A percentile compares a stretch with the other conserved stretches of the same genome.
phyloP scores from a whole-genome alignment of 92 coral and sea anemone species.

The Chrysogorgia sp. region DNA sequence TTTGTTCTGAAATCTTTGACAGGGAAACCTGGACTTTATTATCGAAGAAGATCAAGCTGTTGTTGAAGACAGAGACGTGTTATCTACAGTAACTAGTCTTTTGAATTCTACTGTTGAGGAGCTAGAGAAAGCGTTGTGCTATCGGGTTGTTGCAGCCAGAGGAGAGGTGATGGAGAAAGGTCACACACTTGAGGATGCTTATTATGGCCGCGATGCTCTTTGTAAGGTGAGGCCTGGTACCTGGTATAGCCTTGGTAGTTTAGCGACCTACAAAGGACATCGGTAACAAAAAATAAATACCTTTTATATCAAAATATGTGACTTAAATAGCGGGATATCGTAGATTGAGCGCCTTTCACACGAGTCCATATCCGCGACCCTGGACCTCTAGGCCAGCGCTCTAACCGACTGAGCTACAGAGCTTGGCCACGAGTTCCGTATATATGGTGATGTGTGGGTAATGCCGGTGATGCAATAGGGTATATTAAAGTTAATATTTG shows the following conservation, averaged over 20 bases:
- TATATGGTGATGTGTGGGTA: too few relatives aligned
- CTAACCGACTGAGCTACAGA: too few relatives aligned
- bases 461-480: too few relatives aligned
- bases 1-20: neutral
- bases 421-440: too few relatives aligned
- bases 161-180: slow-evolving; percentile 95
- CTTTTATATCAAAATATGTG: too few relatives aligned
- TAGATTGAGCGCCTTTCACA: too few relatives aligned
- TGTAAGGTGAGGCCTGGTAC: slow-evolving; percentile 69
- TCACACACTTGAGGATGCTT: slow-evolving; percentile 86
- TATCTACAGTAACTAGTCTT: slow-evolving; percentile 72
- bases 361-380: too few relatives aligned
- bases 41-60: slow-evolving; percentile 81
- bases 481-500: too few relatives aligned
- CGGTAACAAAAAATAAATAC: too few relatives aligned
- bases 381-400: too few relatives aligned
- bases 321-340: too few relatives aligned
- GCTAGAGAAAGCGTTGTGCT: slow-evolving; percentile 84
- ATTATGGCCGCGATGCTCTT: slow-evolving; percentile 90
- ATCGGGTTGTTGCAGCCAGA: slow-evolving; percentile 87
- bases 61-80: slow-evolving; percentile 67
- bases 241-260: neutral
- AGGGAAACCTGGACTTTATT: slow-evolving; percentile 87
- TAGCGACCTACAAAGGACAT: too few relatives aligned
- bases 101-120: slow-evolving; percentile 71